Evolutionary conservation across 2,797 vertebrate genomes (phyloP), one percentile per base, ranked within the genome.

Genomic region (Euphonia xanthogaster): DNA sequence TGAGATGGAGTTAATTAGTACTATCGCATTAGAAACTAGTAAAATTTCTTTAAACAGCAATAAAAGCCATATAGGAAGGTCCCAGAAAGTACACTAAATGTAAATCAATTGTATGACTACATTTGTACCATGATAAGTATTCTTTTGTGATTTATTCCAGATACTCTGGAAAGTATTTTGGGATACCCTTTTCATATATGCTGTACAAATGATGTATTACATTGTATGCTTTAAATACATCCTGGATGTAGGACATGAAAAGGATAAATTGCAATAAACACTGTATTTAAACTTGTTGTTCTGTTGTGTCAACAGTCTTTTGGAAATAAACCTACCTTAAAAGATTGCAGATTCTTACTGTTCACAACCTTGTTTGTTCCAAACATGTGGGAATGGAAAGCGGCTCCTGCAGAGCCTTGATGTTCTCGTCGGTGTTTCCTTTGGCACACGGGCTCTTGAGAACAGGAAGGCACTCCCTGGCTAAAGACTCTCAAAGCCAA

Each of bases 401-500:
- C 10, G 1, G 91, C 97, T 97, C 95, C 78, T 78, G 92, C 75
- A 17, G 96, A 96, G 90, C 96, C 97, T 92, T 82, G 63, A 68
- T 92, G 93, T 96, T 97, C 97, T 97, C 63, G 33, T 95, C 39
- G 66, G 86, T 97, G 95, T 98, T 98, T 97, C 97, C 94, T 96
- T 97, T 98, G 97, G 98, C 98, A 98, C 88, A 73, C 7, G 4
- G 47, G 51, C 96, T 96, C 94, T 57, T 94, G 97, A 97, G 97
- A 97, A 97, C 97, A 97, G 97, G 98, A 98, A 98, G 97, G 96
- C 96, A 96, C 96, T 97, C 97, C 97, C 97, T 96, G 91, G 85
- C 95, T 97, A 81, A 95, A 94, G 94, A 95, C 97, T 92, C 93
- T 93, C 93, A 91, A 97, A 97, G 96, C 96, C 96, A 96, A 97